phyloP scores from a whole-genome alignment of 2,797 vertebrate species.

The Rhynchotus rufescens region DNA sequence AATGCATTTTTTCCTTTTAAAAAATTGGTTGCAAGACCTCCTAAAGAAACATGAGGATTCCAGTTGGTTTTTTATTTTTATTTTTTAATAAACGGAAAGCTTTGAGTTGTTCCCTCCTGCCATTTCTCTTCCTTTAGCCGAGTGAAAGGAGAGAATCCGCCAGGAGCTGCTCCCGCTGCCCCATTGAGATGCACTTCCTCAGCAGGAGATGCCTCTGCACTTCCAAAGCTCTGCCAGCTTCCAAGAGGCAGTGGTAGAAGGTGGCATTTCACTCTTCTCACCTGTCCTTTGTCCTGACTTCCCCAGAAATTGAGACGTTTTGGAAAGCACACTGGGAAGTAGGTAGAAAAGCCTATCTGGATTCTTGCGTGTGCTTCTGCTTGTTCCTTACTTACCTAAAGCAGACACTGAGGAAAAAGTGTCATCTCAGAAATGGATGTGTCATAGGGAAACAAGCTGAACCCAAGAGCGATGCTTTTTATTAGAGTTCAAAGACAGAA shows the following conservation, averaged over 20 bases:
- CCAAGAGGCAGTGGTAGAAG: background rate
- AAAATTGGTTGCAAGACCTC: background rate
- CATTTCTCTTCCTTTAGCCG: background rate
- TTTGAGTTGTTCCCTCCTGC: background rate
- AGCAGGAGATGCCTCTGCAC: too few species aligned
- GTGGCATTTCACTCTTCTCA: background rate
- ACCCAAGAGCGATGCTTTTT: background rate
- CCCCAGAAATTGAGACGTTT: background rate
- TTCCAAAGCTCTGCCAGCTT: constrained; percentile 17
- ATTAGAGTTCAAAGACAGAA: background rate
- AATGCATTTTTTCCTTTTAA: background rate
- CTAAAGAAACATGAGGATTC: background rate
- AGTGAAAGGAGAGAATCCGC: background rate
- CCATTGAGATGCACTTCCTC: too few species aligned
- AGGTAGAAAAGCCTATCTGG: background rate
- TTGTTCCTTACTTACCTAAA: background rate
- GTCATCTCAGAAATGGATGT: background rate
- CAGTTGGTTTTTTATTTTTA: background rate
- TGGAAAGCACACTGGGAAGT: background rate
- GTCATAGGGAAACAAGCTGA: background rate
- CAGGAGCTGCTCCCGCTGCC: background rate
- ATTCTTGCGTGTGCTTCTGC: background rate
- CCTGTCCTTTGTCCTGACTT: background rate
- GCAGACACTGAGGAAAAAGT: background rate
- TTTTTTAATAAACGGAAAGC: background rate